Base-by-base conservation (phyloP, 2,797 vertebrate species). In the Diplodus puntazzo region DNA sequence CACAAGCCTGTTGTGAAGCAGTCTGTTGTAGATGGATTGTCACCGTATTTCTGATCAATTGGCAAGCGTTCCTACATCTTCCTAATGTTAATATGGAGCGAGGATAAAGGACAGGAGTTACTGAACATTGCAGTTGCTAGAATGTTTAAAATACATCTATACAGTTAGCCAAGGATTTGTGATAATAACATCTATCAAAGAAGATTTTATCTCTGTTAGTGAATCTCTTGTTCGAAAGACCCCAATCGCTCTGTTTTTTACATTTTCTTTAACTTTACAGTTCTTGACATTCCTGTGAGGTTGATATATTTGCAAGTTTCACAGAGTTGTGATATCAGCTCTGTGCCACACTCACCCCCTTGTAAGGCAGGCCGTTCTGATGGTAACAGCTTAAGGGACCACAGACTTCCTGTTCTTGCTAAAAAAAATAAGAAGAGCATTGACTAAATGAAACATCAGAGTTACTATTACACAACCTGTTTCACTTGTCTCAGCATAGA, bases 271-370 rank as follows among this genome's bases (percentile, higher is more conserved):
- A 59, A 74, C 34, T 11, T 68, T 57, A 17, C 42, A 39, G 55
- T 55, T 75, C 25, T 66, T 74, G 53, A 68, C 69, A 53, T 79
- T 52, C n/a, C 49, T 61, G 48, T 34, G 10, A 65, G 73, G 25
- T 30, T 79, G 52, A 82, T 63, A 17, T 27, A 45, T 77, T 75
- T 53, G 50, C 30, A 74, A 78, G 79, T 79, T 73, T 75, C 69
- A 79, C 25, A 42, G 65, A 73, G 60, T 62, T 80, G 72, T 79
- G 70, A 46, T 67, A 69, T 73, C 43, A 70, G 48, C 57, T 77
- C 67, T 61, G 30, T 55, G 53, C 52, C 57, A 77, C 52, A 69
- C 39, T 61, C 45, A 48, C 16, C 4, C 45, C 45, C 23, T 23
- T 73, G 14, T 59, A 42, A 67, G 14, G 48, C 45, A 82, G 63